Evolutionary conservation across 2,797 vertebrate genomes (phyloP), one percentile per base, ranked within the genome.

Genomic region (Hippoglossus hippoglossus): DNA sequence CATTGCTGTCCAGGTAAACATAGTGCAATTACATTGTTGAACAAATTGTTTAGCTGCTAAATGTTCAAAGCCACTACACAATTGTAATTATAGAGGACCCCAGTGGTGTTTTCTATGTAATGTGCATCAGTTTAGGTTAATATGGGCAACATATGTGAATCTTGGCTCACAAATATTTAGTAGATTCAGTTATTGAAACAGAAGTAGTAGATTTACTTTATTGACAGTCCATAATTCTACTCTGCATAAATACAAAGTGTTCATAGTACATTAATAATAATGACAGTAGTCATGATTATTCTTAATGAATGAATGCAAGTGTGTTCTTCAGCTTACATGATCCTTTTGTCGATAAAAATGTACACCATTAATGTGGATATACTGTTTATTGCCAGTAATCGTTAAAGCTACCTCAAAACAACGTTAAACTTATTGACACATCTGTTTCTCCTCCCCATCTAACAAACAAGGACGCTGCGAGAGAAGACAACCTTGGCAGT

Each of bases 401-500:
- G 8, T 63, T 12, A 19, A 39, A 26, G 11, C 16, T 49, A 3
- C 19, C 5, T 11, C 54, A 1, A 56, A 56, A 5, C 3, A 60
- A 16, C 8, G 66, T 44, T 5, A 31, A 16, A 46, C 3, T 66
- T 47, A 53, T 25, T 66, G 11, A n/a, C 5, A 18, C 4, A n/a
- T 56, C 26, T 13, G 9, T 36, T 34, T 51, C 44, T 41, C 15
- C 1, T 67, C 19, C 63, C 6, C 0, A 5, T 79, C 25, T 84
- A n/a, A 71, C 76, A 85, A 90, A 90, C 58, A 82, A 98, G 97
- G 91, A 93, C 93, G 19, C 92, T 99, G 82, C 94, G 97, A 92
- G 97, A 97, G 88, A 98, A 98, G 91, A 99, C 97, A 3, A 94
- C 95, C 18, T 93, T 98, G 92, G 91, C 95, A 50, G 94, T 97